These are phyloP conservation scores for Rhynchomys soricoides DNA, from an alignment of 2,113 vertebrate species.

Conservation along the genomic window DNA sequence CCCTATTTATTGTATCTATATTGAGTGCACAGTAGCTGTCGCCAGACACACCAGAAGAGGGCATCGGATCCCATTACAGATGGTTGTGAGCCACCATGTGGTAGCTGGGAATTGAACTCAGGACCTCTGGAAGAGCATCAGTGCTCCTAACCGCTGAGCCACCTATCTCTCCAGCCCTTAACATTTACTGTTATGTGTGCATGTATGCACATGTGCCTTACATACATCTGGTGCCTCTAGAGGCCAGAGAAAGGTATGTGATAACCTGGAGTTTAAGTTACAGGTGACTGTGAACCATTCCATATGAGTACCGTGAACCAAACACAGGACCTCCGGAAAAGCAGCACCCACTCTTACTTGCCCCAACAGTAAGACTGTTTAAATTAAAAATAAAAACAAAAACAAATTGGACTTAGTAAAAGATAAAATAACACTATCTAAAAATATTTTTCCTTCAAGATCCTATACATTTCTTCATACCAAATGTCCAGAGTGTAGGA, in stretches of 20 bases:
- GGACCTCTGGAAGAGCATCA: no score
- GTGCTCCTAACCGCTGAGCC: no score
- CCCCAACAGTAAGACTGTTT: neutral
- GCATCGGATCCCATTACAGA: no score
- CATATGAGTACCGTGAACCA: neutral
- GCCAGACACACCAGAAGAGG: no score
- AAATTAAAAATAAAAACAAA: neutral
- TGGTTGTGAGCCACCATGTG: no score
- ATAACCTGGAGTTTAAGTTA: neutral
- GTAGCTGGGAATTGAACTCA: no score
- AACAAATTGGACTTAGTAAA: slow-evolving; percentile 45
- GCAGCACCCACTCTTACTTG: neutral
- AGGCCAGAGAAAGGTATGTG: neutral
- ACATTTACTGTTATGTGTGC: neutral
- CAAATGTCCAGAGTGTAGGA: slow-evolving; percentile 24
- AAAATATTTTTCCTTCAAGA: slow-evolving; percentile 62
- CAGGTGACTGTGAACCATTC: neutral
- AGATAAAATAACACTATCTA: slow-evolving; percentile 24
- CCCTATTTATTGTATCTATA: no score
- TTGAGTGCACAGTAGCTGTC: no score
- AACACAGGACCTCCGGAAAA: neutral
- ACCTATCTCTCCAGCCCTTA: no score
- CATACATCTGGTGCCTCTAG: neutral
- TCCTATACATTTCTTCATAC: slow-evolving; percentile 3
- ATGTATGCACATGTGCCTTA: neutral